Evolutionary conservation across 23 tunicate genomes (phyloP), one percentile per base, ranked within the genome.

Genomic region (Clavelina lepadiformis): DNA sequence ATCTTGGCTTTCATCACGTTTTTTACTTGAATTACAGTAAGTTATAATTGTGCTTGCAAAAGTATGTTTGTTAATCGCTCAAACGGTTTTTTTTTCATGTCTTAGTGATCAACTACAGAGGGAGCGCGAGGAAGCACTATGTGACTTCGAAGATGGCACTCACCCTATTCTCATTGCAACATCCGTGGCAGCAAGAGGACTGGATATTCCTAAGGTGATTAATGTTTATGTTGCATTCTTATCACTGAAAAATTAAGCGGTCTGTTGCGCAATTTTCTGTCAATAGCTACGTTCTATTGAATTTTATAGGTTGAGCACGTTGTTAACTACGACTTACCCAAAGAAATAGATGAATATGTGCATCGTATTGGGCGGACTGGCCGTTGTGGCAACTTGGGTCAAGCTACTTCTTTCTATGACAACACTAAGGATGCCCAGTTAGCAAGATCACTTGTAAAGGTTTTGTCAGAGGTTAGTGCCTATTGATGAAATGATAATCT

Each of bases 291-390:
- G 7, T 53, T 53, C 22, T 53, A 18, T 53, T 13, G 7, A 18
- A 13, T 6, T 53, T 5, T 49, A 3, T 25, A 72, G 80, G 99
- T 94, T 8, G 99, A 94, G 55, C 99, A 94, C 54, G 99, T 94
- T 28, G 72, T 94, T 31, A 94, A 94, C 67, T 94, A 86, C 68
- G 99, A 94, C 58, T 54, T 94, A 28, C 99, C 99, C 1, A 61
- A 61, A 3, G 91, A 82, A 49, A 88, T 94, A 27, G 99, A 94
- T 34, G 99, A 94, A 71, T 94, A 94, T 59, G 99, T 94, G 19
- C 99, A 94, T 56, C 65, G 99, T 2, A 94, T 94, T 38, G 99
- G 99, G 3, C 83, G 99, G 26, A 94, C 99, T 4, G 99, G 99
- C 13, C 68, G 96, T 13, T 94, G 99, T 71, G 99, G 99, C 21